Conservation (phyloP, 2,113 vertebrate genomes). For the Lichenostomus cassidix region DNA sequence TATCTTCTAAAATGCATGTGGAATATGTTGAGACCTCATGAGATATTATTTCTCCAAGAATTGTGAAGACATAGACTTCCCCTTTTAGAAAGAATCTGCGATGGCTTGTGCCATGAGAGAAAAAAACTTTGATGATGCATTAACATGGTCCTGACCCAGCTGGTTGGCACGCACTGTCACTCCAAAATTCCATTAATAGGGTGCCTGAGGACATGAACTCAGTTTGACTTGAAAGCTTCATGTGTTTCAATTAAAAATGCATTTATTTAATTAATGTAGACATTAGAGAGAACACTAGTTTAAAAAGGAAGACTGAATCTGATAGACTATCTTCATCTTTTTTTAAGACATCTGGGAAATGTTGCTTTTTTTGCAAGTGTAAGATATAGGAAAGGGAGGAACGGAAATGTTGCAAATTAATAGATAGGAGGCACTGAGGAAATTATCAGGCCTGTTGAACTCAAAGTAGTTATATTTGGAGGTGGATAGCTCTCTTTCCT, state of each 20-base stretch:
- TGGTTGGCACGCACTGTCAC: slow-evolving; percentile 18
- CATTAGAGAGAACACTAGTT: slow-evolving; percentile 41
- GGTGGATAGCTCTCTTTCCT: background rate
- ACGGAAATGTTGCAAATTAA: slow-evolving; percentile 1
- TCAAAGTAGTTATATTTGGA: background rate
- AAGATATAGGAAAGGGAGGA: background rate
- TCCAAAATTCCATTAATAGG: slow-evolving; percentile 61
- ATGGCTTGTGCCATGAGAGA: slow-evolving; percentile 11
- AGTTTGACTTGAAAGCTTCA: slow-evolving; percentile 56
- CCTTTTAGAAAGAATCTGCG: background rate
- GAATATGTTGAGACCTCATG: background rate
- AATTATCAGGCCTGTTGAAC: background rate
- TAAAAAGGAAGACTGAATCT: slow-evolving; percentile 25
- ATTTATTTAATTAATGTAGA: slow-evolving; percentile 70
- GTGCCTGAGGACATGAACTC: slow-evolving; percentile 67
- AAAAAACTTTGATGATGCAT: slow-evolving; percentile 42
- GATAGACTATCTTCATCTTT: slow-evolving; percentile 3
- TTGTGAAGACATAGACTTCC: background rate
- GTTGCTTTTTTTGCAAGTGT: background rate
- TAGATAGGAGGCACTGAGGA: slow-evolving; percentile 1
- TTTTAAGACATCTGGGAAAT: slow-evolving; percentile 5
- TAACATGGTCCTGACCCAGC: slow-evolving; percentile 46
- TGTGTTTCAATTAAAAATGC: slow-evolving; percentile 66
- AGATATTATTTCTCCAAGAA: background rate
- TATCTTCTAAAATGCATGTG: background rate